Base-by-base conservation (phyloP, 1,140 invertebrate genomes). In the Drosophila ficusphila region DNA sequence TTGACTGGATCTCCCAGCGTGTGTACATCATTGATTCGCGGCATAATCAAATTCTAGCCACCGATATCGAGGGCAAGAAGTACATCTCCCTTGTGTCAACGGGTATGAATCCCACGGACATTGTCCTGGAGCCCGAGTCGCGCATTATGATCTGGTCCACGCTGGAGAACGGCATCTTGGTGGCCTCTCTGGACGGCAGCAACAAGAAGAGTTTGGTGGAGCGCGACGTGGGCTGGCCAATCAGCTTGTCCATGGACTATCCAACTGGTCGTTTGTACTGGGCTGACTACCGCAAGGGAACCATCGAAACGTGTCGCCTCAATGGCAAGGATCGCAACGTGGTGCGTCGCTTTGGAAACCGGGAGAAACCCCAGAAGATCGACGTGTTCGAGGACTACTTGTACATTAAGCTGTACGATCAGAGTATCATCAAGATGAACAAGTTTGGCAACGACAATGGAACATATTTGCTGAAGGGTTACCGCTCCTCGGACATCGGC, bases 11-110 rank as follows among this genome's bases (percentile, higher is more conserved):
- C 4, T 93, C 94, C 0, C 93, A 94, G 58, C 92, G 94, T 48
- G 90, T 97, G 12, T 97, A 97, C 91, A 95, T 95, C 91, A 94
- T 95, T 4, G 96, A 96, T 91, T 93, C 93, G 21, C 94, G 76
- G 89, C 93, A 86, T 46, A 89, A 89, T 44, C 69, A 92, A 53
- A 94, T 97, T 34, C 93, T 93, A 29, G 94, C 94, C 4, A 92
- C 94, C 2, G 93, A 93, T 39, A 92, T 95, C 2, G 93, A 95
- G 70, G 94, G 94, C 29, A 92, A 92, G 11, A 92, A 92, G 46
- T 91, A 92, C 33, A 92, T 93, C 11, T 94, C 94, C 0, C 76
- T 96, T 1, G 92, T 96, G 2, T 92, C 91, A 11, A 93, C 92
- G 6, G 92, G 93, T 39, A 89, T 95, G 52, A 88, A 90, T 71